Evolutionary conservation across 2,888 invertebrate genomes (phyloP), one percentile per base, ranked within the genome.

Genomic region (Cephus pulcher): DNA sequence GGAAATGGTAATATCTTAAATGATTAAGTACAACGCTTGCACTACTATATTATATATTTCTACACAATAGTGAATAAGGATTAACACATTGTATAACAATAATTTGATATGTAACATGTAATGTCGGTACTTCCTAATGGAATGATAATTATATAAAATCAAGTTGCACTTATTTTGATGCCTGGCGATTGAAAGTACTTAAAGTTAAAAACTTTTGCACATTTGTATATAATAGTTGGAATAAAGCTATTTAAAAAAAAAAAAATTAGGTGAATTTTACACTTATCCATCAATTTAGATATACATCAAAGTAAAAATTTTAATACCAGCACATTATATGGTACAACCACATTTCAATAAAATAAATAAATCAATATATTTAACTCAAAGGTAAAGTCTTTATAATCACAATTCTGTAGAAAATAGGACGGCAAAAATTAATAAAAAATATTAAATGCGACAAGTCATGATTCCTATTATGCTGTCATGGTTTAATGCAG

Each of bases 11-110:
- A 34, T 74, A 74, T 23, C 23, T n/a, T 32, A 74, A 33, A 74
- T n/a, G n/a, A 33, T 34, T 23, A 74, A n/a, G 35, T 12, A 74
- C 30, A 74, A 34, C 15, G 33, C 12, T 69, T 75, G 71, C 75
- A 80, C 76, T 82, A 83, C 79, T 82, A 79, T 74, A 79, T 73
- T 79, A 78, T 79, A 75, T 80, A 79, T 81, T 70, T 84, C 84
- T 84, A 85, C 82, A 82, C 82, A 83, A 56, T 34, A 78, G 78
- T 83, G 82, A 82, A 84, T 78, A 82, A 80, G 74, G 79, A 81
- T 82, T 79, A 82, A 84, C 80, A 35, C 70, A 83, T 69, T 40
- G 71, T 79, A 80, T 80, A 79, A 79, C 79, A 35, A 75, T 80
- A 56, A 23, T 56, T 56, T 56, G 56, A 56, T 56, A 56, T 56